Percentiles rank a stretch among this genome's conserved stretches.
phyloP scores from a whole-genome alignment of 2,888 invertebrate genomes.

The Metacarcinus magister region DNA sequence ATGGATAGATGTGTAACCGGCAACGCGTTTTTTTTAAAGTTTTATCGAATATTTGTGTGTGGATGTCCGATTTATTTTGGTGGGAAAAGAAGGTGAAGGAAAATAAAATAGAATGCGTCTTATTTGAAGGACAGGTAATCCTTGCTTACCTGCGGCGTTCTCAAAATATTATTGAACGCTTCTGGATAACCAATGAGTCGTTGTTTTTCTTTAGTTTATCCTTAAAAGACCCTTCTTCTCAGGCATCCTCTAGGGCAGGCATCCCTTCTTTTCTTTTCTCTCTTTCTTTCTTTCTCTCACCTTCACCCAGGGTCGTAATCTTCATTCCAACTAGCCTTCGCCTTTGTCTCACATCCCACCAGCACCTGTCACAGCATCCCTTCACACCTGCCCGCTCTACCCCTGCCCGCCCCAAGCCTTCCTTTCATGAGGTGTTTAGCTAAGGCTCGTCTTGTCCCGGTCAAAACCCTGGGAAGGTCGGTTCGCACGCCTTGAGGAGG shows the following conservation, averaged over 20 bases:
- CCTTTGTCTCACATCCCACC: not conserved
- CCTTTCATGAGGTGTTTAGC: constrained; percentile 19
- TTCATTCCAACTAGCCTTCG: not conserved
- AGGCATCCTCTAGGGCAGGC: not conserved
- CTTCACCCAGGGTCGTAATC: not conserved
- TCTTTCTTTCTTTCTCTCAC: not conserved
- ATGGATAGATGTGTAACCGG: not conserved
- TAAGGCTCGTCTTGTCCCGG: not conserved
- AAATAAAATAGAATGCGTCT: not conserved
- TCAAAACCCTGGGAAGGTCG: not conserved
- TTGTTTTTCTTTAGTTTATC: not conserved
- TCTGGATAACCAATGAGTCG: not conserved
- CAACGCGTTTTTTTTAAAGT: not conserved
- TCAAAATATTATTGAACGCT: constrained; percentile 13
- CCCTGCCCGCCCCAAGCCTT: not conserved
- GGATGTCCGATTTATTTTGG: not conserved
- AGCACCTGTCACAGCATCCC: constrained; percentile 9
- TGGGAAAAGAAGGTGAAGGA: no score
- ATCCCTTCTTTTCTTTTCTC: not conserved
- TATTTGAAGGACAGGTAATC: not conserved
- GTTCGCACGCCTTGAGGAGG: not conserved
- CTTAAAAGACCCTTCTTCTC: not conserved
- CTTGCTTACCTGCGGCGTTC: not conserved
- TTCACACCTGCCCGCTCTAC: not conserved
- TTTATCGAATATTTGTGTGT: constrained; percentile 11